These are phyloP conservation scores for Campaea margaritaria DNA, from an alignment of 2,888 invertebrate genomes.

Conservation along the genomic window DNA sequence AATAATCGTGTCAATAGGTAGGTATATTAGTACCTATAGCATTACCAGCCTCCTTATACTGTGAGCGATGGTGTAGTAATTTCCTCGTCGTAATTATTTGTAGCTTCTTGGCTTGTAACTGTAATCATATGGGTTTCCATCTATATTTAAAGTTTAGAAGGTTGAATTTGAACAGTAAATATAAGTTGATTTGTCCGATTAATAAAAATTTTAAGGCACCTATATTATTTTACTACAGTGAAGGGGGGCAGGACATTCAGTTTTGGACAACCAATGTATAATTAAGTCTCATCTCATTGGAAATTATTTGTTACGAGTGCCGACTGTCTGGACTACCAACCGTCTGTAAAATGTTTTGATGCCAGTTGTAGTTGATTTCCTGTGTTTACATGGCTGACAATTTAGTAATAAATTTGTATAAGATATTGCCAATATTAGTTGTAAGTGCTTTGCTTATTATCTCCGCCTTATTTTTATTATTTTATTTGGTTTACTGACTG, in stretches of 20 bases:
- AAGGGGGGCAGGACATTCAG: not conserved
- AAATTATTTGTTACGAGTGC: slow-evolving; percentile 2
- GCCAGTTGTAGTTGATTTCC: slow-evolving; percentile 30
- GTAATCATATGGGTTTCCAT: too few species aligned
- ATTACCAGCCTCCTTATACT: too few species aligned
- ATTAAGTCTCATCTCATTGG: not conserved
- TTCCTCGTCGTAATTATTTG: too few species aligned
- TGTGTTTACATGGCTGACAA: slow-evolving; percentile 41
- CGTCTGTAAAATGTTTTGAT: slow-evolving; percentile 27
- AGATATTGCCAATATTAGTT: slow-evolving; percentile 65
- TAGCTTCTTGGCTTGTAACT: too few species aligned
- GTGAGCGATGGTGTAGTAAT: too few species aligned
- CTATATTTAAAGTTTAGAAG: not conserved
- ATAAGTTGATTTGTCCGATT: too few species aligned
- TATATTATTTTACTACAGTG: not conserved
- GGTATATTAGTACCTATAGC: too few species aligned
- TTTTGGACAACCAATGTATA: not conserved
- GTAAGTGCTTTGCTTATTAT: slow-evolving; percentile 60
- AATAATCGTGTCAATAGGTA: too few species aligned
- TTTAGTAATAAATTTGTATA: slow-evolving; percentile 47
- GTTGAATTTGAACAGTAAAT: too few species aligned
- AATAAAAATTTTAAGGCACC: not conserved
- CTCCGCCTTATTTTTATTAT: slow-evolving; percentile 23
- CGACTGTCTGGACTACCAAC: slow-evolving; percentile 32
- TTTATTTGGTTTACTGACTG: slow-evolving; percentile 12